A percentile compares a stretch with the other conserved stretches of the same genome.
Conservation (phyloP, 2,113 vertebrate species). For the Psammodynastes pulverulentus region DNA sequence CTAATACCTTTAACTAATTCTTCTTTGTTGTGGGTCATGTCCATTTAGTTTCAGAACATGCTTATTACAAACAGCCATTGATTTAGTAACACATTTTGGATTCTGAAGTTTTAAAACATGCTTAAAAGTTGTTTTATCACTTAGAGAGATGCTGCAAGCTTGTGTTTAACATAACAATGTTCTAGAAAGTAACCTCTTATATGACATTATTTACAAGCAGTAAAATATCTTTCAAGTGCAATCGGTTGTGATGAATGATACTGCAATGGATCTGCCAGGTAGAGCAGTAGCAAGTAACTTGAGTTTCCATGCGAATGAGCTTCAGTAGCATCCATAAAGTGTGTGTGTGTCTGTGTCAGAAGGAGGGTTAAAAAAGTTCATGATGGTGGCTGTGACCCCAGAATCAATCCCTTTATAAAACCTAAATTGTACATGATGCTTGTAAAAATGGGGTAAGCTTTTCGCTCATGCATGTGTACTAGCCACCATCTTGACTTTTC, state of each 20-base stretch:
- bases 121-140: constrained; percentile 2
- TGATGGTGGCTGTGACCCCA: not conserved
- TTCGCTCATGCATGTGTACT: not conserved
- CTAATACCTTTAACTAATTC: constrained; percentile 14
- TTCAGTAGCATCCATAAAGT: not conserved
- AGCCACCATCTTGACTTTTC: not conserved
- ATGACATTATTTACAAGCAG: not conserved
- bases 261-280: not conserved
- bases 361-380: not conserved
- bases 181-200: not conserved
- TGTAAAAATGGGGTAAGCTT: not conserved
- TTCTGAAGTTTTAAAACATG: not conserved
- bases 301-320: not conserved
- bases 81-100: constrained; percentile 13
- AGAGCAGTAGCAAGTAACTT: not conserved
- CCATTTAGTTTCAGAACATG: constrained; percentile 10
- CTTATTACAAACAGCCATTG: constrained; percentile 4
- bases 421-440: not conserved
- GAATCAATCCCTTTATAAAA: not conserved
- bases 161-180: not conserved
- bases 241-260: not conserved
- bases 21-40: constrained; percentile 17
- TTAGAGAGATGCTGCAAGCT: not conserved
- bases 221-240: not conserved
- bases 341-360: not conserved